Evolutionary conservation across 2,113 vertebrate genomes (phyloP).

Genomic region (Acrocephalus kingi): DNA sequence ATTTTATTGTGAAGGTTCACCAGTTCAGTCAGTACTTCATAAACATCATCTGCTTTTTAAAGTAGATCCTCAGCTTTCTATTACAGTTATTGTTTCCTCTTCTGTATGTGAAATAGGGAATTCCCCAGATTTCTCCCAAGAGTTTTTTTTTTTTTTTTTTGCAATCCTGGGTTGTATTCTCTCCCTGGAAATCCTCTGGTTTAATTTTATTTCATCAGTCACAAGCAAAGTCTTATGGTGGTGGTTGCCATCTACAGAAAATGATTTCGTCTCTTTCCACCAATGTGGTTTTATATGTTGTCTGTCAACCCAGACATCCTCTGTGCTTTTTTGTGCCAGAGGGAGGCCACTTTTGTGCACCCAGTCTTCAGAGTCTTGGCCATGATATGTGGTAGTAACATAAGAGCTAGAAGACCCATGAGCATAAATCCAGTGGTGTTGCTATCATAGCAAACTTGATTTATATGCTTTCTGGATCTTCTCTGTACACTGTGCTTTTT

Average conservation of each 20-base stretch:
- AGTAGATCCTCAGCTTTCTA: background rate
- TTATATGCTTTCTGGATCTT: background rate
- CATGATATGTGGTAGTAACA: background rate
- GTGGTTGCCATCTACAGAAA: background rate
- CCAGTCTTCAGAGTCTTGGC: background rate
- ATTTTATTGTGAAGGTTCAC: background rate
- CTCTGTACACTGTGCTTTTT: background rate
- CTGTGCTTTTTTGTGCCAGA: background rate
- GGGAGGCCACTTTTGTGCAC: background rate
- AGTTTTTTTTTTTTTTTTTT: background rate
- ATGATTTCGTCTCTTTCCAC: background rate
- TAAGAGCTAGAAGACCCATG: background rate
- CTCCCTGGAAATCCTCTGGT: background rate
- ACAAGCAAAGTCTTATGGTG: background rate
- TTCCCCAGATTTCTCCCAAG: conserved; percentile 11
- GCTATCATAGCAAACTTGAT: background rate
- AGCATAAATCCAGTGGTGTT: background rate
- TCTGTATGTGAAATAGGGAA: background rate
- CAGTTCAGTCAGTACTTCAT: background rate
- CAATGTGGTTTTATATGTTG: background rate
- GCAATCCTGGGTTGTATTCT: background rate
- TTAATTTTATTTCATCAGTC: background rate
- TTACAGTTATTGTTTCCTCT: background rate
- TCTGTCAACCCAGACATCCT: background rate
- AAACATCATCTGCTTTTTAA: background rate